phyloP scores from a whole-genome alignment of 1,140 invertebrate genomes.

The Drosophila punjabiensis region DNA sequence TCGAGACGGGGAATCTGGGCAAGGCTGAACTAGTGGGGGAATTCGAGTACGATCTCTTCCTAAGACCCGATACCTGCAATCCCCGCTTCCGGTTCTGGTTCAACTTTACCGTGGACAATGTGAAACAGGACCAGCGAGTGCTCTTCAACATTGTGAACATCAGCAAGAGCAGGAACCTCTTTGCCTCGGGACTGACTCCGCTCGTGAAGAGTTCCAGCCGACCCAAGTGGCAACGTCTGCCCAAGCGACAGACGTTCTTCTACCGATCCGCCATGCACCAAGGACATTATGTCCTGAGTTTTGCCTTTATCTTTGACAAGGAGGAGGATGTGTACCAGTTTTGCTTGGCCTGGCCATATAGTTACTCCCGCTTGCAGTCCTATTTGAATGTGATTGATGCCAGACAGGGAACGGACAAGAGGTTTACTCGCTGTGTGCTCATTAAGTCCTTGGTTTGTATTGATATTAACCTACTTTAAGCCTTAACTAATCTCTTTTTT shows the following conservation, averaged over 20 bases:
- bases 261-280: constrained; percentile 96
- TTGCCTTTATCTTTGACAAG: constrained; percentile 97
- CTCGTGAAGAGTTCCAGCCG: constrained; percentile 96
- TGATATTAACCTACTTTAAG: neutral
- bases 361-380: constrained; percentile 95
- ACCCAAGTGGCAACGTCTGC: constrained; percentile 95
- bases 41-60: constrained; percentile 98
- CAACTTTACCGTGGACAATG: constrained; percentile 99
- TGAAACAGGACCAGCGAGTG: constrained; percentile 96
- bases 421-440: constrained; percentile 64
- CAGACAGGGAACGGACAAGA: constrained; percentile 68
- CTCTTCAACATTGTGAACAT: constrained; percentile 99
- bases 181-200: constrained; percentile 96
- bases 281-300: constrained; percentile 96
- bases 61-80: constrained; percentile 98
- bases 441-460: constrained; percentile 70
- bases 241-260: constrained; percentile 96
- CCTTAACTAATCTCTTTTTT: neutral
- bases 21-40: constrained; percentile 97
- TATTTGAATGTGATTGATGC: constrained; percentile 93
- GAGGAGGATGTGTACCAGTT: constrained; percentile 98
- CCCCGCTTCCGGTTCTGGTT: constrained; percentile 98
- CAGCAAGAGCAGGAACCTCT: constrained; percentile 95
- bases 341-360: constrained; percentile 96
- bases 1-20: constrained; percentile 98